Base-by-base conservation (phyloP, 2,113 vertebrate genomes). In the Pristiophorus japonicus region DNA sequence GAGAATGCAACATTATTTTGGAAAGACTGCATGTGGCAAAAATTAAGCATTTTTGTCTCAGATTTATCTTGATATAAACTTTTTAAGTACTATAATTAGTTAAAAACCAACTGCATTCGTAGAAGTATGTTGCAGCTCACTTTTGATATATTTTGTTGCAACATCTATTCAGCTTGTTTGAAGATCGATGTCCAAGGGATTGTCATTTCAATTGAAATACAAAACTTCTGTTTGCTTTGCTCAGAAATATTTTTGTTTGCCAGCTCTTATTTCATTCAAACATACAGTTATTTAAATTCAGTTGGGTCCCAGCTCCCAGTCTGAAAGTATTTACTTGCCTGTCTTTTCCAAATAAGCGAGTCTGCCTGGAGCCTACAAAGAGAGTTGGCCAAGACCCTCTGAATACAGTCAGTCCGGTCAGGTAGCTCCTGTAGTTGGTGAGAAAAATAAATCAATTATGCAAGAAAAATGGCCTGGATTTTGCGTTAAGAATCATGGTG, bases 241-340 rank as follows among this genome's bases (percentile, higher is more conserved):
- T 92, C 16, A 63, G n/a, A 65, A 63, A 65, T 92, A 63, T 62
- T 38, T 38, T 63, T 63, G 88, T 65, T 92, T 20, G 59, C 12
- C 38, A 63, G 59, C 59, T 65, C 59, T 92, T 90, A 90, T 90
- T 90, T 62, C 55, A 90, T 90, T 62, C 55, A 62, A 90, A 59
- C 30, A 38, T 11, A 42, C n/a, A 59, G 30, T 92, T 92, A 63
- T 38, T 92, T 62, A 63, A 38, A 63, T 92, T 92, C 59, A 42
- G 88, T 92, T 63, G 63, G 88, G 88, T 18, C 62, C 7, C 59
- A 63, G 59, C 63, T n/a, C 62, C 7, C 59, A 63, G 59, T 92
- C 59, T 92, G 88, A 65, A 91, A 92, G 27, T 92, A 92, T 92
- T 92, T 92, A 63, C 59, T 63, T 3, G 4, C 16, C 16, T 92